Evolutionary conservation across 2,888 invertebrate species (phyloP).

Genomic region (Tanytarsus gracilentus): DNA sequence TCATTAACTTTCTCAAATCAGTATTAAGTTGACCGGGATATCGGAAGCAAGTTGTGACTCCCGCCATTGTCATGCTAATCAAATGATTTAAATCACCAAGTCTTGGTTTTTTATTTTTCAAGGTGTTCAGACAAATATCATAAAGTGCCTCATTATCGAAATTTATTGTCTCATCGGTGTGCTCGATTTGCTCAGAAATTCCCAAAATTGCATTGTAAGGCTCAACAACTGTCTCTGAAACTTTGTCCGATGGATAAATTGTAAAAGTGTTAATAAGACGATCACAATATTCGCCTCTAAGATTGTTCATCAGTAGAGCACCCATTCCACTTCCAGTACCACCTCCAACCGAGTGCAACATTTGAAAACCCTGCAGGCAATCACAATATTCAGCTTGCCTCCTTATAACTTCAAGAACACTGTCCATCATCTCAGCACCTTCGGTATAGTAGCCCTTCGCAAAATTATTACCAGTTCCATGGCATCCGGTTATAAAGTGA

Average conservation of each 20-base stretch:
- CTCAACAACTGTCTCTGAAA: slow-evolving; percentile 39
- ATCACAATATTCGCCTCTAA: slow-evolving; percentile 60
- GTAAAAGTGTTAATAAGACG: slow-evolving; percentile 62
- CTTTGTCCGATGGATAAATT: slow-evolving; percentile 45
- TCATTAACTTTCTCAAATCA: slow-evolving; percentile 72
- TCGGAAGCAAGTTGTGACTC: slow-evolving; percentile 66
- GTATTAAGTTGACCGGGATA: slow-evolving; percentile 90
- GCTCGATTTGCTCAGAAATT: slow-evolving; percentile 35
- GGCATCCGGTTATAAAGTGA: slow-evolving; percentile 54
- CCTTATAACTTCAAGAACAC: slow-evolving; percentile 36
- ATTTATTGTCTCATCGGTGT: slow-evolving; percentile 38
- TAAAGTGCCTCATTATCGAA: slow-evolving; percentile 40
- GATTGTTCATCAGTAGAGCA: slow-evolving; percentile 56
- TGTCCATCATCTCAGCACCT: slow-evolving; percentile 38
- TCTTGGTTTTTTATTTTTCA: slow-evolving; percentile 35
- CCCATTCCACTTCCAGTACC: slow-evolving; percentile 72
- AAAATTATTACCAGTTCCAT: slow-evolving; percentile 58
- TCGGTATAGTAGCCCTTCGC: slow-evolving; percentile 53
- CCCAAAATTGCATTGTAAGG: slow-evolving; percentile 39
- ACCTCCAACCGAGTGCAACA: slow-evolving; percentile 62
- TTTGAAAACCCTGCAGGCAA: slow-evolving; percentile 53
- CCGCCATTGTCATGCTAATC: slow-evolving; percentile 45
- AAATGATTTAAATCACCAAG: slow-evolving; percentile 39
- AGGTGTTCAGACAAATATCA: slow-evolving; percentile 37
- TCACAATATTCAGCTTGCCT: slow-evolving; percentile 39